Evolutionary conservation across 2,113 vertebrate species (phyloP).

Genomic region (Melanostigma gelatinosum): DNA sequence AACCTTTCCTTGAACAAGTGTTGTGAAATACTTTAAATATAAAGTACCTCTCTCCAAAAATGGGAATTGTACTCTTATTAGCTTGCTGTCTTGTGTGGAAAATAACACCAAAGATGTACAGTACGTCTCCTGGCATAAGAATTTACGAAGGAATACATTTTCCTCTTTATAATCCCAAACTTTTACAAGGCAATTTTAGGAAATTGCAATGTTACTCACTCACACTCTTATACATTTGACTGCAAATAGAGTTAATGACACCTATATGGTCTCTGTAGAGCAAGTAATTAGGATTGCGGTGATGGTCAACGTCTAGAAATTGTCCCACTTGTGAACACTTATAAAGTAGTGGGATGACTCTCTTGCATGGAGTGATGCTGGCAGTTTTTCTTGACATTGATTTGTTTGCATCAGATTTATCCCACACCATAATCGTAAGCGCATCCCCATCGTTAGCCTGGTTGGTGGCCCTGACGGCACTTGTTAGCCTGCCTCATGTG

Average conservation of each 20-base stretch:
- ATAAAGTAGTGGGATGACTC: not conserved
- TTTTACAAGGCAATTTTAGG: not conserved
- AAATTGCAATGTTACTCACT: conserved; percentile 23
- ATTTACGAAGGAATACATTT: conserved; percentile 1
- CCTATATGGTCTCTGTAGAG: not conserved
- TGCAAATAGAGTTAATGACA: conserved; percentile 30
- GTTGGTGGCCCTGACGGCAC: conserved; percentile 55
- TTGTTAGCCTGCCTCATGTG: conserved; percentile 62
- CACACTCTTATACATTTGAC: conserved; percentile 23
- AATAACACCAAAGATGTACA: not conserved
- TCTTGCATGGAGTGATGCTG: not conserved
- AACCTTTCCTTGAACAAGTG: not conserved
- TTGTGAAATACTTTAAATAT: not conserved
- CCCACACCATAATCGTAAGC: conserved; percentile 16
- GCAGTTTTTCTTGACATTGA: not conserved
- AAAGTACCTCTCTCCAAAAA: not conserved
- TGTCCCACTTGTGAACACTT: not conserved
- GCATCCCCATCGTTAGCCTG: conserved; percentile 29
- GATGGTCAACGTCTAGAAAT: conserved; percentile 11
- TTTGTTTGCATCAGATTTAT: conserved; percentile 20
- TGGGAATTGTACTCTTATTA: not conserved
- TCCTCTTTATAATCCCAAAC: not conserved
- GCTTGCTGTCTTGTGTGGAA: not conserved
- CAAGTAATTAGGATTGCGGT: conserved; percentile 8
- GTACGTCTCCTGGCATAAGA: conserved; percentile 1